Base-by-base conservation (phyloP, 2,797 vertebrate genomes). In the Florisuga fusca region DNA sequence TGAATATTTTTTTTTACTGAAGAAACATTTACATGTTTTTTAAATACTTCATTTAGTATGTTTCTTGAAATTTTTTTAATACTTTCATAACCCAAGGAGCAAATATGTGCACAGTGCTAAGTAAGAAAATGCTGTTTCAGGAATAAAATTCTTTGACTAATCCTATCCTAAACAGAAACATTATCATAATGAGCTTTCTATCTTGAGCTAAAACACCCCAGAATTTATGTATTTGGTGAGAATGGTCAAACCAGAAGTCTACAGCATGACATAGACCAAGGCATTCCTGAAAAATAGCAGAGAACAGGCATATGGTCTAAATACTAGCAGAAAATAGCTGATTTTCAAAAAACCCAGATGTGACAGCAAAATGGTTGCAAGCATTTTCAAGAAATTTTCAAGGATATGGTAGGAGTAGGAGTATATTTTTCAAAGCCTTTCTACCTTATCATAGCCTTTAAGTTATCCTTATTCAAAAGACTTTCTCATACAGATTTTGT, bases 231-330 rank as follows among this genome's bases (percentile, higher is more conserved):
- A 26, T 69, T 67, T n/a, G n/a, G n/a, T n/a, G n/a, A n/a, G n/a
- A n/a, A 58, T 1, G 7, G 5, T 1, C 13, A 69, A 69, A 19
- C 2, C 33, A 68, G 34, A 79, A 68, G 51, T 48, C 16, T 57
- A 26, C 21, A 59, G 17, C 10, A 45, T 1, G 6, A 7, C 2
- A 21, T 10, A 36, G 8, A 26, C 20, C 2, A 10, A 75, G n/a
- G 73, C 7, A 50, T 43, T 38, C 53, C 5, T 20, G 19, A 26
- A 64, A 80, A 80, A 74, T 2, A 36, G 10, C 14, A 63, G 48
- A 62, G 10, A 53, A 27, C 11, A 74, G 38, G 29, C 5, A 15
- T 18, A n/a, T 0, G 0, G 16, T 46, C 11, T 64, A 69, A 75
- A 64, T 4, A 20, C 5, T 26, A 29, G 20, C 9, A 86, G 34